phyloP scores from a whole-genome alignment of 2,797 vertebrate species.

The Cuculus canorus region DNA sequence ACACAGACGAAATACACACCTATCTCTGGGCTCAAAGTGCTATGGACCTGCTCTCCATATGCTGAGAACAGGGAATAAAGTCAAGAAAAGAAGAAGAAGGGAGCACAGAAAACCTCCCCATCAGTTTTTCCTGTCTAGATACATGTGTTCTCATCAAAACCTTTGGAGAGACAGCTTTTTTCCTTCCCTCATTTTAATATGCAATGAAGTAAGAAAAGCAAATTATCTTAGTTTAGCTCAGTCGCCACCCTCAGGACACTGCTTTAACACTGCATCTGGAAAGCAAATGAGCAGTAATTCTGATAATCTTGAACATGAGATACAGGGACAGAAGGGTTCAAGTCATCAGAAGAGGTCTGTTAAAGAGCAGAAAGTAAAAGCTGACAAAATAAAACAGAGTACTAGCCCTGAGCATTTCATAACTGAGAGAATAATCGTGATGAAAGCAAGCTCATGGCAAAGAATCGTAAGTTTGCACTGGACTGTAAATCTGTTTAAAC shows the following conservation, averaged over 20 bases:
- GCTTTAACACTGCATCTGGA: constrained; percentile 37
- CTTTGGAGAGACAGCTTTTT: not conserved
- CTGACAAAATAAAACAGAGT: constrained; percentile 17
- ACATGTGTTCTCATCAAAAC: not conserved
- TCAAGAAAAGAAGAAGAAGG: not conserved
- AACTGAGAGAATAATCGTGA: constrained; percentile 21
- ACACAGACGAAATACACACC: not conserved
- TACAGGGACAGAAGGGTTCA: not conserved
- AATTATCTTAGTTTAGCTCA: constrained; percentile 22
- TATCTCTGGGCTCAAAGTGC: not conserved
- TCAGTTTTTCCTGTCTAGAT: not conserved
- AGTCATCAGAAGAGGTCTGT: constrained; percentile 13
- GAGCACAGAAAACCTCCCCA: not conserved
- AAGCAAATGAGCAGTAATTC: constrained; percentile 41
- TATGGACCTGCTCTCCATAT: not conserved
- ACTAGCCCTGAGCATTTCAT: constrained; percentile 6
- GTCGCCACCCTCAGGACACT: constrained; percentile 23
- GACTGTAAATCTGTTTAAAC: constrained; percentile 13
- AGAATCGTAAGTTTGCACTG: not conserved
- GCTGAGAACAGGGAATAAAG: not conserved
- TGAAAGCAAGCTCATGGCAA: constrained; percentile 61
- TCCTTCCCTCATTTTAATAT: not conserved
- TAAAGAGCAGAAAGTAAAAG: constrained; percentile 20
- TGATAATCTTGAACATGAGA: constrained; percentile 30
- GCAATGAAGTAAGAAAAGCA: constrained; percentile 5